Base-by-base conservation (phyloP, 2,888 invertebrate genomes). In the Choristoneura rosaceana region DNA sequence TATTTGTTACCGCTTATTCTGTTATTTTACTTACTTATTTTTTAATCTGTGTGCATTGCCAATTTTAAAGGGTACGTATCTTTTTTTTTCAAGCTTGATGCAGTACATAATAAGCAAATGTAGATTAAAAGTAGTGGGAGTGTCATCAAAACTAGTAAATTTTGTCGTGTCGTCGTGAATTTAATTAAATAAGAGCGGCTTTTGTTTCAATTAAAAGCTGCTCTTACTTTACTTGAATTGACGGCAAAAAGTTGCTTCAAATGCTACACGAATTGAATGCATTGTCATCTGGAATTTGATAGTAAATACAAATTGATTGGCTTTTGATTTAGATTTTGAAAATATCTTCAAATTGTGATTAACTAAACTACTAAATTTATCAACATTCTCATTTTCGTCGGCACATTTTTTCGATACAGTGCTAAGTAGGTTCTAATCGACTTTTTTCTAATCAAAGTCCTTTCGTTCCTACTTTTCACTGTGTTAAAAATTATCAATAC, bases 281-380 rank as follows among this genome's bases (percentile, higher is more conserved):
- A 64, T 58, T 17, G 9, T n/a, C 12, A 25, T 55, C 10, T 12
- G 25, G 45, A 47, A 7, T 63, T 63, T 80, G 77, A 77, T 67
- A 76, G 73, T 76, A 73, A 84, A 78, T 77, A 86, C 81, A 81
- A 60, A 63, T 69, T 76, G 78, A 79, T 74, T 74, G 77, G 79
- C 79, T 83, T 81, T 78, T 17, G 17, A 43, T 52, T 76, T 75
- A 76, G 45, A 47, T n/a, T n/a, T n/a, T 75, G 15, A 59, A 80
- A 86, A 84, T 79, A 77, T 80, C 68, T 79, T 84, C 80, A 80
- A 79, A n/a, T n/a, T n/a, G n/a, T n/a, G 69, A 81, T 83, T 59
- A 76, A n/a, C n/a, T 74, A 71, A 68, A 75, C 73, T 65, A 74
- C 76, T 81, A 82, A 80, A 74, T 52, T 34, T 25, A 52, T 33